Conservation (phyloP, 2,113 vertebrate species). For the Uria lomvia region DNA sequence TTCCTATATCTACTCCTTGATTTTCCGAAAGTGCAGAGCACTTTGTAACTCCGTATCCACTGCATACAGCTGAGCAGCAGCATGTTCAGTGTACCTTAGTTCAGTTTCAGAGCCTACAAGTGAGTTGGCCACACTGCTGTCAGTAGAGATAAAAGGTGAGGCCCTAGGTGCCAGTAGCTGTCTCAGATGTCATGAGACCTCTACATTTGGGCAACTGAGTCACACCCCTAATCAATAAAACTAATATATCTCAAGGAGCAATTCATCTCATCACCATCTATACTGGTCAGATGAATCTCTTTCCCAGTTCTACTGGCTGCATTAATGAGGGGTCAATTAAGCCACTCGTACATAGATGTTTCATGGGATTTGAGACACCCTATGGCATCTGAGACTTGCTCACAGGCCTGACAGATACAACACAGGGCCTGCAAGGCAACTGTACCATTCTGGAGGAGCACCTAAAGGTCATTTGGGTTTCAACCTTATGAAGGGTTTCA, state of each 20-base stretch:
- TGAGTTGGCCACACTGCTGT: background rate
- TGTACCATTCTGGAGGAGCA: background rate
- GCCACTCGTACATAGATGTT: background rate
- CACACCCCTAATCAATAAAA: background rate
- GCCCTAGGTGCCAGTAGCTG: background rate
- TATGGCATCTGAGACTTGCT: background rate
- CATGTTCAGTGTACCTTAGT: background rate
- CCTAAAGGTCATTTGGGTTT: background rate
- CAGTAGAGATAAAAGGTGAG: background rate
- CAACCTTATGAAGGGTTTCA: background rate
- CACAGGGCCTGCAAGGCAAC: background rate
- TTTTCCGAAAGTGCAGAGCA: background rate
- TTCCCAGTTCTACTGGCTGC: background rate
- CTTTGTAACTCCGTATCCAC: background rate
- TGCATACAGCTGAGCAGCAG: background rate
- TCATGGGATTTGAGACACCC: background rate
- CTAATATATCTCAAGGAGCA: background rate
- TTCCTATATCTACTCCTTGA: background rate
- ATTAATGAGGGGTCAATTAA: background rate
- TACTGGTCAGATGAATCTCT: background rate
- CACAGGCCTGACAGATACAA: background rate
- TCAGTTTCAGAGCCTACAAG: background rate
- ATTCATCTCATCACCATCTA: background rate
- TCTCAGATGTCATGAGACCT: background rate
- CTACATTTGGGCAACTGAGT: background rate